A percentile compares a stretch with the other conserved stretches of the same genome.
Conservation (phyloP, 2,113 vertebrate genomes). For the Pampusana beccarii region DNA sequence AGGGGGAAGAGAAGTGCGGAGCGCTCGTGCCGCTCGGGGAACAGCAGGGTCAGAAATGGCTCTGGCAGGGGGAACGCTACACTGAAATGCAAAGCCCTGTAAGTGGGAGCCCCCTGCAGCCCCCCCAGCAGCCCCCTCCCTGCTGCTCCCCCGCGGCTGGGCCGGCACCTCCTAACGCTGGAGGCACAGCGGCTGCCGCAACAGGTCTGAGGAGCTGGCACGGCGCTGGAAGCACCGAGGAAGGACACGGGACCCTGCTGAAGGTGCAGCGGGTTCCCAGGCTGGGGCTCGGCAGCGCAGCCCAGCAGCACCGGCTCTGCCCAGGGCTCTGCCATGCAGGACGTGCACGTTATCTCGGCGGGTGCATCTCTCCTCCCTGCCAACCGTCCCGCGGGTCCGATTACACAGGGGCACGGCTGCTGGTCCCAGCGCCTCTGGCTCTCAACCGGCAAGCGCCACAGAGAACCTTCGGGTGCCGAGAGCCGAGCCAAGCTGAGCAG, state of each 20-base stretch:
- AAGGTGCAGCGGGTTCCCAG: too few species aligned
- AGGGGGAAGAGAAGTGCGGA: neutral
- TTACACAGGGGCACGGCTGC: neutral
- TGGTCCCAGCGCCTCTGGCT: neutral
- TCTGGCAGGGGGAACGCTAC: neutral
- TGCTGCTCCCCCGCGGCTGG: too few species aligned
- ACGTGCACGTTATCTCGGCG: accelerated
- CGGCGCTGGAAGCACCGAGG: too few species aligned
- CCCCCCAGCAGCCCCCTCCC: too few species aligned
- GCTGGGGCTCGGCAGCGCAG: too few species aligned
- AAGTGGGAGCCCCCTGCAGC: neutral
- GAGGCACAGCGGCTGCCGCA: too few species aligned
- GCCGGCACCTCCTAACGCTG: too few species aligned
- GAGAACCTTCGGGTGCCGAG: neutral
- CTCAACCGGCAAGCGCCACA: accelerated
- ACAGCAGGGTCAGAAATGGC: neutral
- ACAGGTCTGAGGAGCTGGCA: too few species aligned
- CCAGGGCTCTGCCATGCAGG: accelerated
- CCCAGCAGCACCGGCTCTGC: neutral
- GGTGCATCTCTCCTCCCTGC: neutral
- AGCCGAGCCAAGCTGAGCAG: neutral
- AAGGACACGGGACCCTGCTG: too few species aligned
- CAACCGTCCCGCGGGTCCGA: neutral
- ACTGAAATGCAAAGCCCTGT: neutral
- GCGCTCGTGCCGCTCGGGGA: neutral